A percentile compares a stretch with the other conserved stretches of the same genome.
Conservation (phyloP, 2,888 invertebrate species). For the Osedax fenrisi region DNA sequence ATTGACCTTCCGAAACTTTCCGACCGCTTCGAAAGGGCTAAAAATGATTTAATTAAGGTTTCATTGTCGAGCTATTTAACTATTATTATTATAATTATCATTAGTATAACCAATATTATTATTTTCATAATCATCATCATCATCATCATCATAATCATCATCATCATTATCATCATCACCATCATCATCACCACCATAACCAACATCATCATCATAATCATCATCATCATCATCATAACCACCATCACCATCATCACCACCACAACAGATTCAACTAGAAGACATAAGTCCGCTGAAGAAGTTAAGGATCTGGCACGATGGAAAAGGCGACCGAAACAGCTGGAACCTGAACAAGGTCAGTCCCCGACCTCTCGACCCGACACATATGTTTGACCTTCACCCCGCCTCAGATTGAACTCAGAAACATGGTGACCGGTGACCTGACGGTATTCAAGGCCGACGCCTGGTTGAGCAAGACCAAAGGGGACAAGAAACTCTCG, state of each 20-base stretch:
- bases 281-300: constrained; percentile 48
- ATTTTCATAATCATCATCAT: no score
- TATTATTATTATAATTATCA: no score
- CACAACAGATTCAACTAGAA: constrained; percentile 47
- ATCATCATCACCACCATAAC: no score
- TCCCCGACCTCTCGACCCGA: background rate
- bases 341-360: constrained; percentile 47
- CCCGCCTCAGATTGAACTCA: constrained; percentile 40
- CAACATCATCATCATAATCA: no score
- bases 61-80: no score
- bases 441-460: constrained; percentile 44
- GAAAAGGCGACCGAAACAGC: constrained; percentile 43
- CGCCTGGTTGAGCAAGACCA: constrained; percentile 44
- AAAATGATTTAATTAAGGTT: constrained; percentile 43
- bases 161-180: no score
- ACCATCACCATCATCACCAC: no score
- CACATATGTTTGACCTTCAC: background rate
- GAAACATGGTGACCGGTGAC: constrained; percentile 45
- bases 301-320: constrained; percentile 43
- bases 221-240: no score
- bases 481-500: constrained; percentile 37
- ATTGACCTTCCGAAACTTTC: constrained; percentile 44
- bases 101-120: no score
- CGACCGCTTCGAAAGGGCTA: constrained; percentile 48
- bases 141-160: no score